phyloP scores from a whole-genome alignment of 2,113 vertebrate genomes.

The Ictalurus furcatus region DNA sequence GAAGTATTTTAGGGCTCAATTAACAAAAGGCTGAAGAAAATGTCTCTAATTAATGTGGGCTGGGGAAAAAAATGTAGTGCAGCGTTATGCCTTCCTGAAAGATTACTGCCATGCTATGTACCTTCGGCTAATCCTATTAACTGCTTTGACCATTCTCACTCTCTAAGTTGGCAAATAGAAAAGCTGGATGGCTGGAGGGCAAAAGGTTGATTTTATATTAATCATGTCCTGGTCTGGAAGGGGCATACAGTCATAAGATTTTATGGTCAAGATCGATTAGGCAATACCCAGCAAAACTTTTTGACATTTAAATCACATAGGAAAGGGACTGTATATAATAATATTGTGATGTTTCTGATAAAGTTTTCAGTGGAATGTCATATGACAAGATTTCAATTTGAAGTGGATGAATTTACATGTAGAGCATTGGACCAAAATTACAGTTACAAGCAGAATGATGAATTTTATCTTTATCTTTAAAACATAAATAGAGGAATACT shows the following conservation, averaged over 20 bases:
- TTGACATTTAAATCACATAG: not conserved
- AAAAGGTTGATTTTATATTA: conserved; percentile 33
- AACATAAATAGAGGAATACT: not conserved
- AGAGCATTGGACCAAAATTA: not conserved
- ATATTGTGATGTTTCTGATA: not conserved
- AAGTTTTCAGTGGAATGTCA: not conserved
- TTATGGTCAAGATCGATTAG: conserved; percentile 19
- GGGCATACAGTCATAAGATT: not conserved
- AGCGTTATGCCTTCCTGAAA: conserved; percentile 14
- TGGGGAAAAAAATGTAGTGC: not conserved
- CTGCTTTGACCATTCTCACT: not conserved
- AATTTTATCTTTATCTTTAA: not conserved
- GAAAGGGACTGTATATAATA: too few relatives aligned
- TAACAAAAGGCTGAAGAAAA: conserved; percentile 36
- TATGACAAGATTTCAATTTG: conserved; percentile 1
- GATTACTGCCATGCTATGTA: conserved; percentile 30
- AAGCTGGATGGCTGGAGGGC: not conserved
- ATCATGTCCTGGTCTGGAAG: conserved; percentile 8
- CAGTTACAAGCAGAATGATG: not conserved
- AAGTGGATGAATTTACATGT: conserved; percentile 1
- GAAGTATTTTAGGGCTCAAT: conserved; percentile 33
- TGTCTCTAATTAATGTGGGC: conserved; percentile 26
- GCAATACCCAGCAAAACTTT: not conserved
- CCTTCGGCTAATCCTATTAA: conserved; percentile 39
- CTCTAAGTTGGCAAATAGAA: not conserved